A percentile compares a stretch with the other conserved stretches of the same genome.
Conservation (phyloP, 1,140 invertebrate species). For the Phocides pigmalion region DNA sequence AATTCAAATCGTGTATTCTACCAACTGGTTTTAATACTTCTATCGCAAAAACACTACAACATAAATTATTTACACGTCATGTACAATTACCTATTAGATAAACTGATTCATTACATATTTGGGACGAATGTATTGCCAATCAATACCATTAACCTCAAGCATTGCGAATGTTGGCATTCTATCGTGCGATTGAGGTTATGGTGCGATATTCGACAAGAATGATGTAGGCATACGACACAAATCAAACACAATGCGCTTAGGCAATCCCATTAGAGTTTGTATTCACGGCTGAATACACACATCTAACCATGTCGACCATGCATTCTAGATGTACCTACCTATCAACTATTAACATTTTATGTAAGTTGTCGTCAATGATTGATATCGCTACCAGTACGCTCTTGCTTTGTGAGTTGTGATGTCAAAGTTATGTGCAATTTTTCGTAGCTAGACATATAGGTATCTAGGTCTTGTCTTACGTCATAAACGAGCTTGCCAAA, state of each 20-base stretch:
- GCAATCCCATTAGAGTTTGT: slow-evolving; percentile 7
- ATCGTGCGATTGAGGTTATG: background rate
- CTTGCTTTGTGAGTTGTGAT: background rate
- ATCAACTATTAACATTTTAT: background rate
- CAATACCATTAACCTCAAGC: background rate
- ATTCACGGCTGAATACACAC: slow-evolving; percentile 11
- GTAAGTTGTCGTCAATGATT: background rate
- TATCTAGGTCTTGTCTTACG: no score
- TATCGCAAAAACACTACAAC: no score
- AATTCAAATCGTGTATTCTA: no score
- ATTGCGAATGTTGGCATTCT: background rate
- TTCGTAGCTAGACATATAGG: no score
- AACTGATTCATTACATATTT: background rate
- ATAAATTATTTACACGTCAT: no score
- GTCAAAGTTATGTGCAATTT: no score
- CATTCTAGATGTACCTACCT: background rate
- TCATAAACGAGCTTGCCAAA: no score
- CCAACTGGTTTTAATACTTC: no score
- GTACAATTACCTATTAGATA: background rate
- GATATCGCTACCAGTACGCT: background rate
- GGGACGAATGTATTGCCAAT: background rate
- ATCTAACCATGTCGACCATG: background rate
- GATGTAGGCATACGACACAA: background rate
- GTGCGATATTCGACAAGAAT: slow-evolving; percentile 1
- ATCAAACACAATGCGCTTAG: slow-evolving; percentile 11